These are phyloP conservation scores for Agrotis exclamationis DNA, from an alignment of 2,888 invertebrate genomes.

Conservation along the genomic window DNA sequence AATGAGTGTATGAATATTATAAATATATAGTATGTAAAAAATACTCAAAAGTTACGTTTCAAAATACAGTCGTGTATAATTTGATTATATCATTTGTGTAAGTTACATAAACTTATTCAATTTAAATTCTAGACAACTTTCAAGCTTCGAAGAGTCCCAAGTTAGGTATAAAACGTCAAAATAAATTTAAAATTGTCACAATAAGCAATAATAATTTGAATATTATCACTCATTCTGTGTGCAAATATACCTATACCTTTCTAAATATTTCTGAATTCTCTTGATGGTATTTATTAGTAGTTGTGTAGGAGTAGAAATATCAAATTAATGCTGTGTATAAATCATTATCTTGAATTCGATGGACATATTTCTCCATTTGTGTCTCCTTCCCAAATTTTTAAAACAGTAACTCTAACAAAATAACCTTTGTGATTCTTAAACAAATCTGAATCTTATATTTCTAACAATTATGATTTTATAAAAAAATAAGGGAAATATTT, in stretches of 20 bases:
- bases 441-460: neutral
- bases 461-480: neutral
- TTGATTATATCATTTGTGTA: neutral
- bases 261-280: neutral
- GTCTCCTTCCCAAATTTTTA: slow-evolving; percentile 29
- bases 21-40: neutral
- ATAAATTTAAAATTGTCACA: too few relatives aligned
- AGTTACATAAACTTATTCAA: neutral
- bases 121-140: neutral
- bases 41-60: neutral
- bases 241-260: too few relatives aligned
- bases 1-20: slow-evolving; percentile 3
- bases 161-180: neutral
- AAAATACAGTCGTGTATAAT: neutral
- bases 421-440: neutral
- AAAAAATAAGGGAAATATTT: neutral
- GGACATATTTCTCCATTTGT: slow-evolving; percentile 67
- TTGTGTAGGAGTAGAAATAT: slow-evolving; percentile 13
- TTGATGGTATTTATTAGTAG: slow-evolving; percentile 3
- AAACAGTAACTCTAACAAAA: neutral
- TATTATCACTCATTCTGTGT: neutral
- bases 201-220: neutral
- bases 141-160: neutral
- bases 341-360: slow-evolving; percentile 54
- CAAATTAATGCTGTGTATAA: slow-evolving; percentile 3